Conservation (phyloP, 2,888 invertebrate species). For the Lepidocyrtinus sp. region DNA sequence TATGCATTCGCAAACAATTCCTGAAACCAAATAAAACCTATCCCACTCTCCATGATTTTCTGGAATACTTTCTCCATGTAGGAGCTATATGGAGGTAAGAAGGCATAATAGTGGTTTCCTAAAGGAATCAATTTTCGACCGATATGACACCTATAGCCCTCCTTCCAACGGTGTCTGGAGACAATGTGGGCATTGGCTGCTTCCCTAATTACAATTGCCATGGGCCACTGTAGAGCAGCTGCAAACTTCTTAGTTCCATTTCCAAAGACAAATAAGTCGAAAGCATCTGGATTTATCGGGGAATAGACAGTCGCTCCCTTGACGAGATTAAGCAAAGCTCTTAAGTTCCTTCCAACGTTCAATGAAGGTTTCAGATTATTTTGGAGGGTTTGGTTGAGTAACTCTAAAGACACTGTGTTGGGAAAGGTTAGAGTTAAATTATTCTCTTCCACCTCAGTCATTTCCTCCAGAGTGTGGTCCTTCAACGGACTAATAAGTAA, state of each 20-base stretch:
- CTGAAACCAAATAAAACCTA: neutral
- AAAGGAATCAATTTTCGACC: neutral
- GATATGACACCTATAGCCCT: neutral
- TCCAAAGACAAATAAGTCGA: neutral
- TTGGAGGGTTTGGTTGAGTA: neutral
- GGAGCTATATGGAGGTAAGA: neutral
- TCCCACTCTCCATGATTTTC: neutral
- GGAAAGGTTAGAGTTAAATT: constrained; percentile 7
- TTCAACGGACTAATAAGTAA: constrained; percentile 5
- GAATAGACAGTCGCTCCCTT: neutral
- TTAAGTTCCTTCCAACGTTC: neutral
- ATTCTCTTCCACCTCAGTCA: neutral
- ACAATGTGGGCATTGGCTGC: neutral
- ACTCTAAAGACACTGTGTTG: neutral
- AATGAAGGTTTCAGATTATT: neutral
- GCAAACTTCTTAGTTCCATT: constrained; percentile 1
- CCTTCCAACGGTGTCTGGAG: neutral
- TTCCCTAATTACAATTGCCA: neutral
- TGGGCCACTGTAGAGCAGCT: neutral
- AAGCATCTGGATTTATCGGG: neutral
- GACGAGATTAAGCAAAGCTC: neutral
- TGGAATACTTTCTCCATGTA: neutral
- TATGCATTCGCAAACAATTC: neutral
- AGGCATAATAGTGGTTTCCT: neutral
- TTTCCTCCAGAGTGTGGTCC: neutral